Conservation (phyloP, 2,113 vertebrate species). For the Physeter macrocephalus region DNA sequence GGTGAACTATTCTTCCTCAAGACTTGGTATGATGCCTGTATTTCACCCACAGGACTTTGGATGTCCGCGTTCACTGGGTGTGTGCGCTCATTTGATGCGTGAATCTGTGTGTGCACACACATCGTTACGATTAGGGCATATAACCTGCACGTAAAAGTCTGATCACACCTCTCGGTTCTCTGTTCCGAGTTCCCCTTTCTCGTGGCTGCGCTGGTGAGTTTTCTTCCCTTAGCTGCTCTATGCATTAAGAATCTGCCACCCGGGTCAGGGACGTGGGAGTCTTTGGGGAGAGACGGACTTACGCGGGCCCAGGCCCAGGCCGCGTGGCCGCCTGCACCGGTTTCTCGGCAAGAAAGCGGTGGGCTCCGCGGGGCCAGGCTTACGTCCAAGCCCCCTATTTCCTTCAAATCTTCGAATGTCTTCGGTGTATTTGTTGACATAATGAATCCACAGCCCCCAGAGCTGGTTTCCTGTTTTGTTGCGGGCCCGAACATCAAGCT, state of each 20-base stretch:
- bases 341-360: neutral
- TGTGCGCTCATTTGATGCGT: neutral
- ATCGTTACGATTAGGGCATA: neutral
- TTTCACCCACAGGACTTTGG: neutral
- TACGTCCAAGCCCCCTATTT: neutral
- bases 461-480: slow-evolving; percentile 61
- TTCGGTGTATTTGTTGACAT: slow-evolving; percentile 45
- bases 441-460: slow-evolving; percentile 20
- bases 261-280: neutral
- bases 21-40: neutral
- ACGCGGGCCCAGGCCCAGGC: neutral
- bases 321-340: neutral
- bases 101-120: neutral
- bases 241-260: neutral
- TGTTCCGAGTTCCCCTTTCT: neutral
- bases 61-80: neutral
- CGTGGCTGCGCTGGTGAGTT: neutral
- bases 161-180: slow-evolving; percentile 23
- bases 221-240: neutral
- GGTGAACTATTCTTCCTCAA: neutral
- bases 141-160: neutral
- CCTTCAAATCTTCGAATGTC: neutral
- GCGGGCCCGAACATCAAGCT: neutral
- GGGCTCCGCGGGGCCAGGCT: neutral
- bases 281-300: neutral